Evolutionary conservation across 2,797 vertebrate species (phyloP).

Genomic region (Hyperoplus lanceolatus): DNA sequence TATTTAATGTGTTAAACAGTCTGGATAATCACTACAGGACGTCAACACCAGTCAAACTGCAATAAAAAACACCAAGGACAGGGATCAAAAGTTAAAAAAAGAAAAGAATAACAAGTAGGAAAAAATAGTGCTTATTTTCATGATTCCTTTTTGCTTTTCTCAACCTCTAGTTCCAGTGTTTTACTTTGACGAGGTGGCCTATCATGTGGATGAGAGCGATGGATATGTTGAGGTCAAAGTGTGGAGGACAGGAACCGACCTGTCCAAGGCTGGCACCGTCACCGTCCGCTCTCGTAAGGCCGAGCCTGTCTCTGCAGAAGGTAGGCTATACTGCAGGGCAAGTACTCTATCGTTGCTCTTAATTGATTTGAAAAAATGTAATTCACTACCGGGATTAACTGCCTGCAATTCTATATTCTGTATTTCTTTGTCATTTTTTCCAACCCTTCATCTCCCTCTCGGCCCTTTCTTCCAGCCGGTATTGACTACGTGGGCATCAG

Average conservation of each 20-base stretch:
- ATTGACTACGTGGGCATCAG: constrained; percentile 95
- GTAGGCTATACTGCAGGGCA: constrained; percentile 74
- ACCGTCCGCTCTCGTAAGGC: constrained; percentile 92
- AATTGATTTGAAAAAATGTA: not conserved
- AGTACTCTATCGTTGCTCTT: not conserved
- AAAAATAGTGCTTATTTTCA: not conserved
- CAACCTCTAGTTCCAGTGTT: constrained; percentile 84
- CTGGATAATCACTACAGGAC: not conserved
- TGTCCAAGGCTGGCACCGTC: constrained; percentile 89
- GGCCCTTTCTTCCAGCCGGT: constrained; percentile 83
- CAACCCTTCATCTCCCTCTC: not conserved
- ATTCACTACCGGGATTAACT: not conserved
- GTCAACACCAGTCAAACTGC: constrained; percentile 13
- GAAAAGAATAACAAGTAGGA: not conserved
- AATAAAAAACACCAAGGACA: constrained; percentile 2
- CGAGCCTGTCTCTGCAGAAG: constrained; percentile 90
- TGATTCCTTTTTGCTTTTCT: not conserved
- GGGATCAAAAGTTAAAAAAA: not conserved
- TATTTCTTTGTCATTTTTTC: not conserved
- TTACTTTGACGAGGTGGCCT: constrained; percentile 89
- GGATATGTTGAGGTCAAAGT: constrained; percentile 90
- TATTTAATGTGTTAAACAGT: not conserved
- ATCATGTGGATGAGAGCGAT: constrained; percentile 91
- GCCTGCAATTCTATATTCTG: not conserved
- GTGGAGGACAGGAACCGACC: constrained; percentile 92